A percentile compares a stretch with the other conserved stretches of the same genome.
Evolutionary conservation across 2,113 vertebrate species (phyloP).

Genomic region (Sapayoa aenigma): DNA sequence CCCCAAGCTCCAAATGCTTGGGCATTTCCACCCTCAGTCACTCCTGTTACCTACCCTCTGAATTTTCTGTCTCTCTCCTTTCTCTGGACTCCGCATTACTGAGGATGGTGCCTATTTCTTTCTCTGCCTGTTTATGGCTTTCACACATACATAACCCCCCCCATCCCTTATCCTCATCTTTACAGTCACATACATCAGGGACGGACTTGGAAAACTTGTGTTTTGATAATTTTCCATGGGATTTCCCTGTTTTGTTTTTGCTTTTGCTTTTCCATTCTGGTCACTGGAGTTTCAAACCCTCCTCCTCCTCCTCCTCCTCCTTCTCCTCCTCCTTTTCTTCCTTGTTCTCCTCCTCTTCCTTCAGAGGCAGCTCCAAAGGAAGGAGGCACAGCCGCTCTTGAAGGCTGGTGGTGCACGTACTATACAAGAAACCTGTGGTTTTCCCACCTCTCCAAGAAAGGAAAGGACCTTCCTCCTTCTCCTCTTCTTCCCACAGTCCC

Average conservation of each 20-base stretch:
- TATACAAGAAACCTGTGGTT: background rate
- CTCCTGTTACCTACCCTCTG: background rate
- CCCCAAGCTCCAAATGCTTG: accelerated
- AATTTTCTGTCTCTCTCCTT: background rate
- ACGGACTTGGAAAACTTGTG: accelerated
- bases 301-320: background rate
- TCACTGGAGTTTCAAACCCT: background rate
- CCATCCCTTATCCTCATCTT: background rate
- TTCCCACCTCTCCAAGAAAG: background rate
- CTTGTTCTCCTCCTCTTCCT: background rate
- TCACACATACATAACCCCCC: no score
- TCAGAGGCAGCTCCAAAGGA: background rate
- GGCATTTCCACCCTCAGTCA: background rate
- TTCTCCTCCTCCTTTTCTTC: background rate
- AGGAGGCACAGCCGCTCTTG: background rate
- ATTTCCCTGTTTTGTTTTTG: background rate
- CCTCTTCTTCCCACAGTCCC: background rate
- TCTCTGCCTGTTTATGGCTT: no score
- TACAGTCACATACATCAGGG: background rate
- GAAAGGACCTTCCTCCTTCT: background rate
- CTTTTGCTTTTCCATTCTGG: background rate
- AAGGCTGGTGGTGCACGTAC: background rate
- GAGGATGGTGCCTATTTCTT: background rate
- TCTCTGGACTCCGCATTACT: background rate
- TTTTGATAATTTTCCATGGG: background rate